phyloP scores from a whole-genome alignment of 2,113 vertebrate species.

The Sphyrna mokarran region DNA sequence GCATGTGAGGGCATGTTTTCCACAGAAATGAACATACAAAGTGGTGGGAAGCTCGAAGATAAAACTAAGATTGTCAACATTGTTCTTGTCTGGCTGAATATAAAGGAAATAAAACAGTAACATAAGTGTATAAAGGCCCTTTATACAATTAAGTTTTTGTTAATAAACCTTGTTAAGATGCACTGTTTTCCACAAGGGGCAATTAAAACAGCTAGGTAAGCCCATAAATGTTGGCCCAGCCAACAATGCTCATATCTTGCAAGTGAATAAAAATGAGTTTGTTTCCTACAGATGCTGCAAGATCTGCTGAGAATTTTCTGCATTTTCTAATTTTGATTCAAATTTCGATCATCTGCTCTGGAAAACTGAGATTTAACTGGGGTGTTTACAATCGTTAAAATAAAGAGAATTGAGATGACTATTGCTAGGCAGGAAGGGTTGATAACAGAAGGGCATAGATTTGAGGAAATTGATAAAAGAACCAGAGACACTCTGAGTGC shows the following conservation, averaged over 20 bases:
- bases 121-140: background rate
- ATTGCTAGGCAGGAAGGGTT: background rate
- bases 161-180: background rate
- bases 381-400: background rate
- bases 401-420: background rate
- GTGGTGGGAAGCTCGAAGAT: background rate
- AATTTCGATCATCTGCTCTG: too few relatives aligned
- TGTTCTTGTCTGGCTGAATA: background rate
- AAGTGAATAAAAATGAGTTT: background rate
- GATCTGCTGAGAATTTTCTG: too few relatives aligned
- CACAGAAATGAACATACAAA: background rate
- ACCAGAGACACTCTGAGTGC: too few relatives aligned
- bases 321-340: too few relatives aligned
- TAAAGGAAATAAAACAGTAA: background rate
- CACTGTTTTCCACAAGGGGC: background rate
- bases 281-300: background rate
- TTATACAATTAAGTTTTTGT: background rate
- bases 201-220: background rate
- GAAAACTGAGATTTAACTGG: too few relatives aligned
- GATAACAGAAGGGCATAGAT: background rate
- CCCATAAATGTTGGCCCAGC: too few relatives aligned
- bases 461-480: background rate
- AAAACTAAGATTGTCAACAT: background rate
- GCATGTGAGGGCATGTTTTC: background rate
- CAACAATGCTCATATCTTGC: too few relatives aligned